A percentile compares a stretch with the other conserved stretches of the same genome.
Conservation (phyloP, 2,888 invertebrate species). For the Xylophagus ater region DNA sequence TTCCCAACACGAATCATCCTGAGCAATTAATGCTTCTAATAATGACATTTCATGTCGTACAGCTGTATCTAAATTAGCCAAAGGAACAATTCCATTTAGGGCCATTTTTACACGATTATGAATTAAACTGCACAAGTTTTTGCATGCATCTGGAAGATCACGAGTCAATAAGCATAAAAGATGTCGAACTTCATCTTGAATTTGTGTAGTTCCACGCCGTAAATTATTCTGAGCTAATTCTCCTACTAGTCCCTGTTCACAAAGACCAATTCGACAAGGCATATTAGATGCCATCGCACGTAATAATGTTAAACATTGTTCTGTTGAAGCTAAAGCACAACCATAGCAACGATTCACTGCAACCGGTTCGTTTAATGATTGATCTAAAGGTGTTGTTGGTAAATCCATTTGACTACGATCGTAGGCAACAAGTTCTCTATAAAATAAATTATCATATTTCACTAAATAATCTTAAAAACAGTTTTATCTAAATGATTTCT, state of each 20-base stretch:
- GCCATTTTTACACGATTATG: slow-evolving; percentile 76
- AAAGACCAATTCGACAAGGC: slow-evolving; percentile 61
- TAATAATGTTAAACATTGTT: slow-evolving; percentile 84
- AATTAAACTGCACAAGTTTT: slow-evolving; percentile 47
- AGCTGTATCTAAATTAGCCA: slow-evolving; percentile 58
- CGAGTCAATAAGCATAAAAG: slow-evolving; percentile 79
- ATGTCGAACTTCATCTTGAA: slow-evolving; percentile 81
- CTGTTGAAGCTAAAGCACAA: slow-evolving; percentile 81
- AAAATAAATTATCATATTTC: no score
- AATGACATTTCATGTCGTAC: slow-evolving; percentile 85
- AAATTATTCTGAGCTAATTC: slow-evolving; percentile 85
- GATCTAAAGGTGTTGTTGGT: slow-evolving; percentile 23
- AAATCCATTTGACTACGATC: slow-evolving; percentile 71
- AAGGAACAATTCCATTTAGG: slow-evolving; percentile 62
- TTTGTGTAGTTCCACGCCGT: slow-evolving; percentile 71
- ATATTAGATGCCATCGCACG: slow-evolving; percentile 77
- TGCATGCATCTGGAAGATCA: slow-evolving; percentile 75
- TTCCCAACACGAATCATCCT: slow-evolving; percentile 94
- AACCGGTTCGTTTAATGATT: slow-evolving; percentile 24
- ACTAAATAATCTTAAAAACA: no score
- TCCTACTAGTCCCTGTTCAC: slow-evolving; percentile 75
- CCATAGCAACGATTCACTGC: slow-evolving; percentile 65
- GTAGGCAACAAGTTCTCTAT: slow-evolving; percentile 79
- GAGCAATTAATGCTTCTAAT: slow-evolving; percentile 75
- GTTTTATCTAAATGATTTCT: no score